phyloP scores from a whole-genome alignment of 2,888 invertebrate species.

The Suillia variegata region DNA sequence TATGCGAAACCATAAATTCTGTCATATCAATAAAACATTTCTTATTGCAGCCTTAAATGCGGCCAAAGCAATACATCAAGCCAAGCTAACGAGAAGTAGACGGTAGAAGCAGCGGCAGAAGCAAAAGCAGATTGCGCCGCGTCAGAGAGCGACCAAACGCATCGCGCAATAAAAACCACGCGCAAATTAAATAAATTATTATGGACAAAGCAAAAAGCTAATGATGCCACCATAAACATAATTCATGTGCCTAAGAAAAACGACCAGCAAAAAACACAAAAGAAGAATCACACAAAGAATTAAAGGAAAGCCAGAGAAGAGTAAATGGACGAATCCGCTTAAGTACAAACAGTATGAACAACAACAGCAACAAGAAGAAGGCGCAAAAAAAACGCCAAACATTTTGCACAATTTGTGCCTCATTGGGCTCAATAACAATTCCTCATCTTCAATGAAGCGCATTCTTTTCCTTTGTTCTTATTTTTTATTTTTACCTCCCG shows the following conservation, averaged over 20 bases:
- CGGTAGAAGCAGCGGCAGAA: no score
- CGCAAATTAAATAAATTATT: constrained; percentile 48
- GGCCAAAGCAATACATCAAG: not conserved
- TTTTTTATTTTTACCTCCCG: no score
- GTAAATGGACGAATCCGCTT: no score
- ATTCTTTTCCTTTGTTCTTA: not conserved
- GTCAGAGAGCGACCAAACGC: not conserved
- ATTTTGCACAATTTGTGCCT: constrained; percentile 58
- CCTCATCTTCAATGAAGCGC: constrained; percentile 48
- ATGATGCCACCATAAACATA: constrained; percentile 49
- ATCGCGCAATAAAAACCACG: constrained; percentile 34
- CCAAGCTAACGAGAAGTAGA: no score
- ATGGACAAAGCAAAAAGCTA: constrained; percentile 37
- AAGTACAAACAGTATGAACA: not conserved
- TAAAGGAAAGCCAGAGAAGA: no score
- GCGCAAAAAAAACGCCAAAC: constrained; percentile 45
- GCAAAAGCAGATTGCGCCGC: constrained; percentile 5
- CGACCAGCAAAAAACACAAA: not conserved
- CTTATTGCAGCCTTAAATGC: not conserved
- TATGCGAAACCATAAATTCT: not conserved
- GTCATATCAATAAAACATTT: not conserved
- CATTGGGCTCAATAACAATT: constrained; percentile 56
- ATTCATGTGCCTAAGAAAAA: constrained; percentile 40
- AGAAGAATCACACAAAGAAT: constrained; percentile 12
- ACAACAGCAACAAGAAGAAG: constrained; percentile 6